A percentile compares a stretch with the other conserved stretches of the same genome.
These are phyloP conservation scores for Chrysogorgia sp. DNA, from an alignment of 92 coral and sea anemone species.

Conservation along the genomic window DNA sequence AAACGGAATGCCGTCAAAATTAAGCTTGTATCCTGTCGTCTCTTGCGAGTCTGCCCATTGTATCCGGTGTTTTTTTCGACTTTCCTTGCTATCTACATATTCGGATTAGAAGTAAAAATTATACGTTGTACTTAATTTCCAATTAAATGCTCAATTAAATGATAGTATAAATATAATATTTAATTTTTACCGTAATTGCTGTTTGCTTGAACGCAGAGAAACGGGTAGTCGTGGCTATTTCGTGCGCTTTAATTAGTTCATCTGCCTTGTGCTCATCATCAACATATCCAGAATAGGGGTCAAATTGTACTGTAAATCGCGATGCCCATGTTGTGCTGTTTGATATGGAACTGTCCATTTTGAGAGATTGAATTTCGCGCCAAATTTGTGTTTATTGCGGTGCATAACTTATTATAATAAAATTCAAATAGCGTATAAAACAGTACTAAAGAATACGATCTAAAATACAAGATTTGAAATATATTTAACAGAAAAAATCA, in stretches of 20 bases:
- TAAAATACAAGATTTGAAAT: too few species aligned
- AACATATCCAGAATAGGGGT: constrained; percentile 34
- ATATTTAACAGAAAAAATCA: too few species aligned
- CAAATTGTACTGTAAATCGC: constrained; percentile 6
- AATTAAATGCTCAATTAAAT: too few species aligned
- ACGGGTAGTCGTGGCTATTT: constrained; percentile 26
- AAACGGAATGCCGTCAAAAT: constrained; percentile 64
- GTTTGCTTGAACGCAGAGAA: background rate
- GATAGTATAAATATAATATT: too few species aligned
- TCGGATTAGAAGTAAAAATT: background rate
- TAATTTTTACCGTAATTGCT: too few species aligned
- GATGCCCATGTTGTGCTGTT: constrained; percentile 34
- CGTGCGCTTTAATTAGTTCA: constrained; percentile 8
- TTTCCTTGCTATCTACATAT: background rate
- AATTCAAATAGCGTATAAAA: too few species aligned
- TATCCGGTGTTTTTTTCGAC: constrained; percentile 26
- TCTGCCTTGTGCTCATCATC: background rate
- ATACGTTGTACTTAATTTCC: too few species aligned
- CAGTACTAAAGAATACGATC: too few species aligned
- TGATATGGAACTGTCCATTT: too few species aligned
- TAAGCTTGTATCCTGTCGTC: constrained; percentile 48
- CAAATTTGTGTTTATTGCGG: too few species aligned
- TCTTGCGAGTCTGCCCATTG: constrained; percentile 55
- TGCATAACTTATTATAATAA: too few species aligned
- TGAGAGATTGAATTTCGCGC: too few species aligned